Base-by-base conservation (phyloP, 30 jellyfish, hydroid and myxozoan species). In the Aurelia aurita region DNA sequence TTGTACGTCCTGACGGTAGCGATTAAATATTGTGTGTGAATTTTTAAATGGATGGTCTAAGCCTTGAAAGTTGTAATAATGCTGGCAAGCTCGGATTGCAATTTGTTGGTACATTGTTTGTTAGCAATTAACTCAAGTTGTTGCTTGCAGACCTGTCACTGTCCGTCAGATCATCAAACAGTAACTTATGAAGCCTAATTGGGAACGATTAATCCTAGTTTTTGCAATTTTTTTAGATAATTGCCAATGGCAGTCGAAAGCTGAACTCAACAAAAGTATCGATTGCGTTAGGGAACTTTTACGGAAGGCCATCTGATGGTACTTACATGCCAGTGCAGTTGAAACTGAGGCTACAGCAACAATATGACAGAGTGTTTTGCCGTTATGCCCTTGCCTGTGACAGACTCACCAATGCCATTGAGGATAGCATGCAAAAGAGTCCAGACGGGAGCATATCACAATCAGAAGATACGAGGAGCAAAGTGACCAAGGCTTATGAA, bases 231-330 rank as follows among this genome's bases (percentile, higher is more conserved):
- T 8, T 25, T 19, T 69, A 92, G 98, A 82, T 92, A 16, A 74
- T 86, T 47, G 98, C 89, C 23, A 77, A 81, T 53, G 98, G 97
- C 22, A 47, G 74, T 58, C 91, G 79, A 13, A 72, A 69, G 84
- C 89, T 57, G 69, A 65, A 63, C 79, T 84, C 98, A 19, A 46
- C 96, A 22, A 93, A 85, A 31, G 85, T 86, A 13, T 89, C 90
- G 20, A 87, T 93, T 10, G 85, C 97, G 28, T 93, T 93, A 35
- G 98, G 98, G 8, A 97, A 87, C 72, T 93, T 77, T 77, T 87
- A 93, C 61, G 98, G 98, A 19, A 74, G 83, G 26, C 90, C 95
- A 10, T 59, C 74, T 9, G 79, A 70, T 51, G 93, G 79, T 14
- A 53, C 77, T 4, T 54, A 63, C 72, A 20, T 35, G 29, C 32